Conservation (phyloP, 2,113 vertebrate genomes). For the Upupa epops region DNA sequence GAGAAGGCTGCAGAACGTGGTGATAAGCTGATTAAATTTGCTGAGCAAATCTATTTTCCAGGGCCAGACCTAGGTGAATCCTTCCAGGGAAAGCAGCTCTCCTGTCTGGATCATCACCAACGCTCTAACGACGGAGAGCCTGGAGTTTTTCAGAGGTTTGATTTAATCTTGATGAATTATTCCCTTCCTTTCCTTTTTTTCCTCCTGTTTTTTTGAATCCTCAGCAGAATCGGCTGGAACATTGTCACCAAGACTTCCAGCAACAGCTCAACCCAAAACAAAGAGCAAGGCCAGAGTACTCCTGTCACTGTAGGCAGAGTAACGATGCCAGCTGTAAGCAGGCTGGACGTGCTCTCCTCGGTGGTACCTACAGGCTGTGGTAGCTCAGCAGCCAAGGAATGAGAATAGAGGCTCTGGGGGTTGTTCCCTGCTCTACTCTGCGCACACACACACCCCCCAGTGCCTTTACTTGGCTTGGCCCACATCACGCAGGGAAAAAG, state of each 20-base stretch:
- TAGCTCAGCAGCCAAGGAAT: background rate
- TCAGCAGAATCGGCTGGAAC: background rate
- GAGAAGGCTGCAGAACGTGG: background rate
- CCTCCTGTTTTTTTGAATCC: background rate
- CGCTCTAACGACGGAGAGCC: background rate
- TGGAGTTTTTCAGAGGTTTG: constrained; percentile 47
- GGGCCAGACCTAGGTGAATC: constrained; percentile 35
- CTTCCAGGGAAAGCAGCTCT: constrained; percentile 37
- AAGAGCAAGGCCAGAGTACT: background rate
- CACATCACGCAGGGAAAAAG: background rate
- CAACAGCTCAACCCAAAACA: background rate
- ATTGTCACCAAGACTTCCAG: background rate
- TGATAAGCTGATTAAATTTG: constrained; percentile 45
- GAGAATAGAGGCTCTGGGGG: background rate
- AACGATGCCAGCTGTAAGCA: background rate
- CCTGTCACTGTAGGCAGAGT: background rate
- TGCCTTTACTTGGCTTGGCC: background rate
- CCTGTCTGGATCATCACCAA: constrained; percentile 30
- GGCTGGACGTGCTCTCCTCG: background rate
- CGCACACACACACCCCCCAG: background rate
- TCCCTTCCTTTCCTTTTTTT: background rate
- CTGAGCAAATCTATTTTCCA: constrained; percentile 41
- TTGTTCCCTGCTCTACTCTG: background rate
- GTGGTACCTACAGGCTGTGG: background rate
- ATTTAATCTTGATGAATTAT: constrained; percentile 43